Evolutionary conservation across 1,140 invertebrate genomes (phyloP), one percentile per base, ranked within the genome.

Genomic region (Drosophila bocki): DNA sequence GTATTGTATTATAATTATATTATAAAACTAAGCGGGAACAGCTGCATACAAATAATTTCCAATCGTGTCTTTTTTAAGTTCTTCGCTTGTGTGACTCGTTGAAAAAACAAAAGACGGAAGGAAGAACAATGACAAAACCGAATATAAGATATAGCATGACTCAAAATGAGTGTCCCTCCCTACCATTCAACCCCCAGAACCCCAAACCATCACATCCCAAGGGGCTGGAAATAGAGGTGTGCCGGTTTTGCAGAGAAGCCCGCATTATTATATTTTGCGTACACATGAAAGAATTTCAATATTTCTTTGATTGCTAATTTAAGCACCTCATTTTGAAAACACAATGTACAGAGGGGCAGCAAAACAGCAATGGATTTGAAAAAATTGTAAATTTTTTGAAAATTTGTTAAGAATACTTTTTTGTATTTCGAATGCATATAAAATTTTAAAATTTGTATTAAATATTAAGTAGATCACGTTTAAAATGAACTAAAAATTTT

Each of bases 141-240:
- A 75, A 62, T 39, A 75, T 53, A 77, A 70, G 60, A 60, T 56
- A 67, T 56, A 47, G 75, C 53, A 88, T 88, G 85, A 87, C 84
- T 88, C 84, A 80, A 86, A 84, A 42, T 50, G 22, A 67, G 51
- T 37, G 11, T 37, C 17, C 39, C 29, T 39, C 56, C 53, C 42
- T n/a, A 9, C 19, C 15, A 39, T 19, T 19, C 26, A 39, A 56
- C 56, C 42, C 69, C 75, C 32, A 47, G 11, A 42, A 45, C 19
- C 57, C 42, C 60, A 47, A 57, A 53, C 26, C 48, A 11, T 35
- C 26, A 61, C 44, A 61, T 37, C 26, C 44, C 45, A 35, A 50
- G 63, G 78, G 70, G 37, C 19, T 57, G 48, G 29, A 76, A 58
- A 76, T 54, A 60, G 50, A 77, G 74, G 75, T 78, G 74, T 57